Base-by-base conservation (phyloP, 1,140 invertebrate genomes). In the Seison nebaliae region DNA sequence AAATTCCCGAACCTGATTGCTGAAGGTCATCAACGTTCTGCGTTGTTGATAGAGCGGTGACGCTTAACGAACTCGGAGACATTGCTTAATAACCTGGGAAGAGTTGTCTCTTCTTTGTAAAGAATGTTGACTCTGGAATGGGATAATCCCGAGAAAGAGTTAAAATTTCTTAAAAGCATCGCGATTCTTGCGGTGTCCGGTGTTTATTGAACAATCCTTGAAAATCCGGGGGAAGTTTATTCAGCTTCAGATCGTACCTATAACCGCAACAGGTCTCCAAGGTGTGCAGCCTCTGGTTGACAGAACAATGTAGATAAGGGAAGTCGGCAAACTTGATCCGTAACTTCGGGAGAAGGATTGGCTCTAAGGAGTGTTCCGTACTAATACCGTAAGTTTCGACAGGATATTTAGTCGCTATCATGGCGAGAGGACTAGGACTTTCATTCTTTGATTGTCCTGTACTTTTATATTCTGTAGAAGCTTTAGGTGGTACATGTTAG, bases 251-350 rank as follows among this genome's bases (percentile, higher is more conserved):
- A 51, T 68, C 69, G 69, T 73, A 72, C 69, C 66, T 63, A 72
- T 72, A 72, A 68, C 70, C 69, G 70, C 70, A 74, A 65, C 70
- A 72, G 71, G 72, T 76, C 70, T 75, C 71, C 72, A 71, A 74
- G 73, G 72, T 73, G 65, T 72, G 70, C 62, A 75, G 70, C 71
- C 73, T 75, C 71, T 75, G 70, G 71, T 73, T 51, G 69, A 72
- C 74, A 70, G 70, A 73, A 65, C 67, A 74, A 74, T 74, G 71
- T 73, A 73, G 72, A 67, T 74, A 75, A 75, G 70, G 71, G 51
- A 55, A 51, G 51, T 53, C 52, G 51, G 50, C 61, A 72, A 74
- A 69, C 65, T 70, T 59, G 70, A 73, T 72, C 69, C 69, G 69
- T 74, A 72, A 71, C 69, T 71, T 72, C 63, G 68, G 69, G 63